Evolutionary conservation across 1,140 invertebrate species (phyloP).

Genomic region (Gonatopus flavifemur): DNA sequence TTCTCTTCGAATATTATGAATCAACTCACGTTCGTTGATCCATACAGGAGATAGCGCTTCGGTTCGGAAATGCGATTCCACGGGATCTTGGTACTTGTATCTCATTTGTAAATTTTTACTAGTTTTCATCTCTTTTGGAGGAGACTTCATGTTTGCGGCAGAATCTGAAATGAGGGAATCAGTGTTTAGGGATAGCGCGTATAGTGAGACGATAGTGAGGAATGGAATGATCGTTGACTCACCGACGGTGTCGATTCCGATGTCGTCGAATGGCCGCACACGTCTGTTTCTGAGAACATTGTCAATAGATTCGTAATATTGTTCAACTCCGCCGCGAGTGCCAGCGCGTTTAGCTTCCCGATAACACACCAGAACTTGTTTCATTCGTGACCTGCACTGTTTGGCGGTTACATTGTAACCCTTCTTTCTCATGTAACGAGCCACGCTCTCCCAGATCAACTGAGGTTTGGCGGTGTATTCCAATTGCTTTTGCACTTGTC

Average conservation of each 20-base stretch:
- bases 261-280: constrained; percentile 27
- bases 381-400: constrained; percentile 55
- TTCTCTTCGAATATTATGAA: neutral
- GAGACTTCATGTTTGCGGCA: constrained; percentile 40
- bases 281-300: constrained; percentile 45
- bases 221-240: constrained; percentile 12
- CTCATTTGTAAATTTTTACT: constrained; percentile 54
- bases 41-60: constrained; percentile 50
- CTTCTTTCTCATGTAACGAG: constrained; percentile 54
- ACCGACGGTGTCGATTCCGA: constrained; percentile 50
- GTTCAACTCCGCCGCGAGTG: constrained; percentile 47
- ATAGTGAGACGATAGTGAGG: constrained; percentile 2
- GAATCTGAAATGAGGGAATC: constrained; percentile 41
- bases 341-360: constrained; percentile 51
- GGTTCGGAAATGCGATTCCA: constrained; percentile 42
- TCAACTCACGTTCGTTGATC: constrained; percentile 39
- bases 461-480: constrained; percentile 47
- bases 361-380: constrained; percentile 54
- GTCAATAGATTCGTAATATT: constrained; percentile 54
- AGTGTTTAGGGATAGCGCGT: neutral
- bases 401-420: constrained; percentile 52
- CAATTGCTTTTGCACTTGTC: constrained; percentile 54
- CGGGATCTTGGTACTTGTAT: constrained; percentile 45
- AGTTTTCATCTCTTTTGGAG: constrained; percentile 52
- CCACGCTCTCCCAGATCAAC: constrained; percentile 53